Base-by-base conservation (phyloP, 53 echinoderm and acorn worm genomes). In the Paracentrotus lividus region DNA sequence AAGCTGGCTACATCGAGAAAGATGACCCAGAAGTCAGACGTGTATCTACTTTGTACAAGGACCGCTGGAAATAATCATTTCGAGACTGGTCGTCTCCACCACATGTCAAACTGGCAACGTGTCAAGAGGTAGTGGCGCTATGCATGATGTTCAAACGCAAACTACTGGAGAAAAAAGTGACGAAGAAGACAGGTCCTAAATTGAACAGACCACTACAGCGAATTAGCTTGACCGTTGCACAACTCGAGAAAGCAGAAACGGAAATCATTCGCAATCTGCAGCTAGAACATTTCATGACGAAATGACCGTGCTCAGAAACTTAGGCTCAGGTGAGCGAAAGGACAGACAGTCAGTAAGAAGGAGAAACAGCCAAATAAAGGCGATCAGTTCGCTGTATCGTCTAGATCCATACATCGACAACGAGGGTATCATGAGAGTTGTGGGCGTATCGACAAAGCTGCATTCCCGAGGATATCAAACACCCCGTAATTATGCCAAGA, bases 371-470 rank as follows among this genome's bases (percentile, higher is more conserved):
- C 15, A 59, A 59, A 59, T 59, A 14, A 59, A 59, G 14, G 15
- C 59, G 3, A 59, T 59, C 59, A 59, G 59, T 59, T 5, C 90
- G 1, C 33, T 90, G 2, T 90, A 90, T 90, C 90, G 90, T 32
- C 45, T 95, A 14, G 95, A 95, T 85, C 95, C 95, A 38, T 95
- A 85, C 43, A 29, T 95, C 1, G 96, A 96, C 78, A 51, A 51
- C 44, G 75, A 92, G 43, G 94, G 90, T 8, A 56, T 93, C 20
- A 68, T 96, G 26, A 36, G 95, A 29, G 93, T 94, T 34, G 94
- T 32, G 96, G 96, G 10, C 52, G 96, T 34, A 72, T 93, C 42
- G 4, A 67, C 2, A 33, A 59, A 29, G 84, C 96, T 36, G 85
- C 8, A 51, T 94, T 20, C 32, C 93, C 47, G 23, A 14, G 18